Evolutionary conservation across 2,888 invertebrate genomes (phyloP).

Genomic region (Cheilosia variabilis): DNA sequence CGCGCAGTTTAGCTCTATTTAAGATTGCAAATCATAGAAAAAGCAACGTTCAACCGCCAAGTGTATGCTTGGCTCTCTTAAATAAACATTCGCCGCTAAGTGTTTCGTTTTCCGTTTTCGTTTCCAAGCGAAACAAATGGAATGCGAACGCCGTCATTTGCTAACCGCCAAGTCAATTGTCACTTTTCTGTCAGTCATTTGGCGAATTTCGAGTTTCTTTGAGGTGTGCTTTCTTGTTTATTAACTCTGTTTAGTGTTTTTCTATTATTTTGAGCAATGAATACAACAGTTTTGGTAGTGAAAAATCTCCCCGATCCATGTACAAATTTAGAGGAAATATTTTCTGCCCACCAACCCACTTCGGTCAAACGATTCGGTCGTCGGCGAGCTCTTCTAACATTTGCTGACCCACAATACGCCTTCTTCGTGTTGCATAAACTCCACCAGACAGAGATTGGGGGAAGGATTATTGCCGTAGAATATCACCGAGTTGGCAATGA

Average conservation of each 20-base stretch:
- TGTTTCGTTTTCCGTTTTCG: not conserved
- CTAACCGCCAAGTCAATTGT: not conserved
- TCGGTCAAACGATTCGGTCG: conserved; percentile 57
- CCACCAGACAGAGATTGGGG: conserved; percentile 48
- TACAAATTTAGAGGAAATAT: conserved; percentile 32
- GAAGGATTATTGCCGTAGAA: conserved; percentile 49
- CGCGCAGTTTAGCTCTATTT: too few relatives aligned
- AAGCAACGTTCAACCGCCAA: too few relatives aligned
- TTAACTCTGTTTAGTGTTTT: not conserved
- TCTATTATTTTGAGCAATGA: conserved; percentile 17
- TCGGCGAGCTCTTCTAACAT: conserved; percentile 49
- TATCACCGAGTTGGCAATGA: conserved; percentile 25
- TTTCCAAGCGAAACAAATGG: not conserved
- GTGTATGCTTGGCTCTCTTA: too few relatives aligned
- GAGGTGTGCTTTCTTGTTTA: conserved; percentile 17
- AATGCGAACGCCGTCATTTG: not conserved
- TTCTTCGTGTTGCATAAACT: conserved; percentile 47
- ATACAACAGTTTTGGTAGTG: conserved; percentile 38
- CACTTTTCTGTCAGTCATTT: not conserved
- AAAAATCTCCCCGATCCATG: conserved; percentile 45
- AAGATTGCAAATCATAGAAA: too few relatives aligned
- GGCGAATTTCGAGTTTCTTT: not conserved
- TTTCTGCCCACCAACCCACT: conserved; percentile 11
- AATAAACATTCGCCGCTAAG: not conserved
- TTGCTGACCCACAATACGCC: conserved; percentile 47